These are phyloP conservation scores for Cyphomyrmex costatus DNA, from an alignment of 1,140 invertebrate species.

Conservation along the genomic window DNA sequence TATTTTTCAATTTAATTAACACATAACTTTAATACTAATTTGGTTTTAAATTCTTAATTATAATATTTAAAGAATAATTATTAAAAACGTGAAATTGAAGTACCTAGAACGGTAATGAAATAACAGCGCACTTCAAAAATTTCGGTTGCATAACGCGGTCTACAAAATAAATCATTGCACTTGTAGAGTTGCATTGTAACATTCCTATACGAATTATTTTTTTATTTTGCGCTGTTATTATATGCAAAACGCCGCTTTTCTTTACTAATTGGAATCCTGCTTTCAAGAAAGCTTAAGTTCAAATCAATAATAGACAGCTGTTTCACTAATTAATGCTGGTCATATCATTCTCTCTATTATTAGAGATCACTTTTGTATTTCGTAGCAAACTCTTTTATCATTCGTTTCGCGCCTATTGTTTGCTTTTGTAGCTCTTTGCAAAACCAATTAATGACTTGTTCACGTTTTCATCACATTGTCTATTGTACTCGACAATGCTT, in stretches of 20 bases:
- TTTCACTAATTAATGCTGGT: constrained; percentile 57
- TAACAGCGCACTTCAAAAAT: background rate
- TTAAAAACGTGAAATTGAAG: background rate
- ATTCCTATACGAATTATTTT: background rate
- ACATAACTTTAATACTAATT: background rate
- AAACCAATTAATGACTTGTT: constrained; percentile 50
- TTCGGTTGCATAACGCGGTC: background rate
- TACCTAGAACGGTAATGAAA: background rate
- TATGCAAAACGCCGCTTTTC: background rate
- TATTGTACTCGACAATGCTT: background rate
- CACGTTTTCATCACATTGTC: background rate
- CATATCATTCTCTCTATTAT: constrained; percentile 43
- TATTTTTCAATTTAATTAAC: constrained; percentile 25
- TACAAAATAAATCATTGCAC: background rate
- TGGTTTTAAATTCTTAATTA: background rate
- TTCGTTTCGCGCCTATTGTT: background rate
- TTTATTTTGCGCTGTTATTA: background rate
- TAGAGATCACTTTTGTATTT: constrained; percentile 23
- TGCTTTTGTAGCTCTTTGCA: background rate
- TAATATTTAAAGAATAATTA: background rate
- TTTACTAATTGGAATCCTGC: constrained; percentile 39
- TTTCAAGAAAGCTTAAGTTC: constrained; percentile 32
- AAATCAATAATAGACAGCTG: constrained; percentile 9
- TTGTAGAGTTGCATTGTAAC: background rate
- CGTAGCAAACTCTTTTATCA: background rate